Evolutionary conservation across 2,888 invertebrate species (phyloP).

Genomic region (Melinaea marsaeus): DNA sequence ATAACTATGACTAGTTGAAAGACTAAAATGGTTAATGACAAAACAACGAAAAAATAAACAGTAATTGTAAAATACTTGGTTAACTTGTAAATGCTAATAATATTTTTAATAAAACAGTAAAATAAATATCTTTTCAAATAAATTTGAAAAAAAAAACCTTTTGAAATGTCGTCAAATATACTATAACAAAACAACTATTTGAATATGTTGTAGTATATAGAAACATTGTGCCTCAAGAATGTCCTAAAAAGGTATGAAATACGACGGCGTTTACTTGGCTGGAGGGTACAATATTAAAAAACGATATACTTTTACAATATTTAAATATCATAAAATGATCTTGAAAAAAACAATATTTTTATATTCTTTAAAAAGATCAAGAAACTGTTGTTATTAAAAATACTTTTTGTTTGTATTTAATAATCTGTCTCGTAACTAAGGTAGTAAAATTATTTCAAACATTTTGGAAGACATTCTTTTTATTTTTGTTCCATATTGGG

Average conservation of each 20-base stretch:
- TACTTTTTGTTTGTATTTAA: no score
- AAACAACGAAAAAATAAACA: conserved; percentile 10
- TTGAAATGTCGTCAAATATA: background rate
- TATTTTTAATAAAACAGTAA: conserved; percentile 18
- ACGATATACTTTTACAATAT: no score
- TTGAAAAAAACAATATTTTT: no score
- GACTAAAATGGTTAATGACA: conserved; percentile 18
- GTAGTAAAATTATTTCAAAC: no score
- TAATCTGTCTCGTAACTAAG: no score
- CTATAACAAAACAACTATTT: no score
- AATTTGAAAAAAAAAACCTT: conserved; percentile 14
- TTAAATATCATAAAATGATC: no score
- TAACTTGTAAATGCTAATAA: conserved; percentile 21
- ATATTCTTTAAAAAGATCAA: no score
- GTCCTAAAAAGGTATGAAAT: conserved; percentile 1
- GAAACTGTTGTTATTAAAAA: no score
- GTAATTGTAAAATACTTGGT: conserved; percentile 3
- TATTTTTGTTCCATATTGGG: no score
- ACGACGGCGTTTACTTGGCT: background rate
- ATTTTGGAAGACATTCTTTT: no score
- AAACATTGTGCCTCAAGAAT: conserved; percentile 15
- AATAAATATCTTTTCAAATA: conserved; percentile 6
- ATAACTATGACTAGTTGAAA: conserved; percentile 25
- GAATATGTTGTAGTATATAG: background rate
- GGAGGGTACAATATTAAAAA: no score